A percentile compares a stretch with the other conserved stretches of the same genome.
phyloP scores from a whole-genome alignment of 2,113 vertebrate species.

The Microcebus griseorufus region DNA sequence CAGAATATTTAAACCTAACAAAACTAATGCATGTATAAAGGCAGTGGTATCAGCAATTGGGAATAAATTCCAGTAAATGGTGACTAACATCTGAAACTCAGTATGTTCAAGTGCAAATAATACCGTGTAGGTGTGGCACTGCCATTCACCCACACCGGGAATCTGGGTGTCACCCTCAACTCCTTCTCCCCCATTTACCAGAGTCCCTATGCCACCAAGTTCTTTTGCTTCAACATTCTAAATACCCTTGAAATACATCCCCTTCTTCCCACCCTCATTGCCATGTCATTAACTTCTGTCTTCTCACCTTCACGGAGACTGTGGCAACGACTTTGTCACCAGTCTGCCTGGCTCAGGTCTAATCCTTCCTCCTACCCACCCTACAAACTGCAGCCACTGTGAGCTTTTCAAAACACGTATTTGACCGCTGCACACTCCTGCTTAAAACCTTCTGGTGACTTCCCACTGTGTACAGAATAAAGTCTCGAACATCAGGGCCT shows the following conservation, averaged over 20 bases:
- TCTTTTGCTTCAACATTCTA: background rate
- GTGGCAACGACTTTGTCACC: background rate
- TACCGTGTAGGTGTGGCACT: fast-evolving
- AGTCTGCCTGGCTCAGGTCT: background rate
- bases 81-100: background rate
- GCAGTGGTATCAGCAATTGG: background rate
- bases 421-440: background rate
- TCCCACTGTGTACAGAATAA: background rate
- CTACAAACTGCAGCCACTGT: background rate
- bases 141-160: background rate
- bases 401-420: background rate
- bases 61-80: background rate
- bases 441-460: background rate
- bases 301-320: background rate
- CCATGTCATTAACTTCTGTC: background rate
- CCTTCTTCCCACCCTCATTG: background rate
- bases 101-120: background rate
- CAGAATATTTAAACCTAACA: background rate
- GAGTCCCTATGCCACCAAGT: background rate
- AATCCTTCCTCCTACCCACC: background rate
- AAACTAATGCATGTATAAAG: background rate
- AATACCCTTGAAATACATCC: background rate
- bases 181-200: no score
- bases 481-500: background rate
- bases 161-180: background rate